phyloP scores from a whole-genome alignment of 2,113 vertebrate genomes.

The Nettapus auritus region DNA sequence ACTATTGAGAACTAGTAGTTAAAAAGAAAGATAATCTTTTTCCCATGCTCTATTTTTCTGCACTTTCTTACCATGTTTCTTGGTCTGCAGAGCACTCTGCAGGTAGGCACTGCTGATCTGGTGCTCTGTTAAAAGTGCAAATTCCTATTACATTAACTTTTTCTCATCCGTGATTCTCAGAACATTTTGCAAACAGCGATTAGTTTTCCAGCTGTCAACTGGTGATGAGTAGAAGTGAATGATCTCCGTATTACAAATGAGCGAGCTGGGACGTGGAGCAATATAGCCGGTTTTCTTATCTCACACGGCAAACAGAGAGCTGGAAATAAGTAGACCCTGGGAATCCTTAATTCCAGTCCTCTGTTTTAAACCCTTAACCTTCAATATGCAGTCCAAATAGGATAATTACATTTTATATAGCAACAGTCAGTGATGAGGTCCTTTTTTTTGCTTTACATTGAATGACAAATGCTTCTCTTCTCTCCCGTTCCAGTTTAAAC shows the following conservation, averaged over 20 bases:
- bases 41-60: not conserved
- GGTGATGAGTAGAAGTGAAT: not conserved
- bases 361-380: not conserved
- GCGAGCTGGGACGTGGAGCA: not conserved
- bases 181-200: not conserved
- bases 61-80: not conserved
- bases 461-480: not conserved
- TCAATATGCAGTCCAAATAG: not conserved
- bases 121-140: not conserved
- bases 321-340: not conserved
- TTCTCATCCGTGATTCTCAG: conserved; percentile 12
- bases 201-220: not conserved
- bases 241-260: not conserved
- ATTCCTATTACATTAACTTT: not conserved
- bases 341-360: conserved; percentile 9
- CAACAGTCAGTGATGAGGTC: not conserved
- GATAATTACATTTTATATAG: not conserved
- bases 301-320: not conserved
- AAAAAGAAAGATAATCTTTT: not conserved
- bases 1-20: not conserved
- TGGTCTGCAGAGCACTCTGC: not conserved
- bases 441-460: not conserved
- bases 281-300: not conserved
- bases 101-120: not conserved
- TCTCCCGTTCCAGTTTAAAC: conserved; percentile 85